A percentile compares a stretch with the other conserved stretches of the same genome.
Evolutionary conservation across 2,113 vertebrate species (phyloP).

Genomic region (Channa argus): DNA sequence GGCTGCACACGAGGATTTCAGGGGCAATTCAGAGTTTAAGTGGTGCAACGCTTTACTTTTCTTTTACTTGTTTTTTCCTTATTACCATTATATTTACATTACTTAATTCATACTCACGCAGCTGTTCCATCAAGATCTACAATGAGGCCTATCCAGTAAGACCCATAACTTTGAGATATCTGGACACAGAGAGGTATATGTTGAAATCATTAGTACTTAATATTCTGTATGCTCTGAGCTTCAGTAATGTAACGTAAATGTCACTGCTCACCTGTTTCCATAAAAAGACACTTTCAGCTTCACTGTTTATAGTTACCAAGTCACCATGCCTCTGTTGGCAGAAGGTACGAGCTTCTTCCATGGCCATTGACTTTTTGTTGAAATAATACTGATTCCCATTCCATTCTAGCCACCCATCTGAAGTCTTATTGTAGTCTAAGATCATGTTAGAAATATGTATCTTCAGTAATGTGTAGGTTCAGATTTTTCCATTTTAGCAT

Average conservation of each 20-base stretch:
- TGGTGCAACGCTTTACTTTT: too few relatives aligned
- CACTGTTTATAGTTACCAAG: slow-evolving; percentile 84
- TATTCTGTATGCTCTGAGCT: not conserved
- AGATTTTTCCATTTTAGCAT: not conserved
- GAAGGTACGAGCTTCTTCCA: slow-evolving; percentile 84
- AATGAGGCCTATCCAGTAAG: slow-evolving; percentile 88
- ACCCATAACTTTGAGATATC: slow-evolving; percentile 46
- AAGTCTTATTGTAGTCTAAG: slow-evolving; percentile 82
- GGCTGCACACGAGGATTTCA: too few relatives aligned
- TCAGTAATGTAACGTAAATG: not conserved
- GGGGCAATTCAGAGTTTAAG: too few relatives aligned
- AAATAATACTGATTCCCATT: slow-evolving; percentile 87
- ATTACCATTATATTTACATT: not conserved
- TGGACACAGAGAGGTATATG: slow-evolving; percentile 1
- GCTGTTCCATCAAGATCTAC: slow-evolving; percentile 87
- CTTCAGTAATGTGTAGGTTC: not conserved
- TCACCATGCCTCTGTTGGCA: slow-evolving; percentile 87
- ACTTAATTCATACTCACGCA: slow-evolving; percentile 81
- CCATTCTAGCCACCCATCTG: slow-evolving; percentile 87
- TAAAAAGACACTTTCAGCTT: slow-evolving; percentile 87
- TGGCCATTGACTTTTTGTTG: slow-evolving; percentile 59
- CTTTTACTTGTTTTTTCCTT: not conserved
- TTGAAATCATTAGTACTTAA: not conserved
- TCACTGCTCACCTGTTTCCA: slow-evolving; percentile 82
- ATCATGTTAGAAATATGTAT: slow-evolving; percentile 22